Evolutionary conservation across 2,113 vertebrate genomes (phyloP), one percentile per base, ranked within the genome.

Genomic region (Dasypus novemcinctus): DNA sequence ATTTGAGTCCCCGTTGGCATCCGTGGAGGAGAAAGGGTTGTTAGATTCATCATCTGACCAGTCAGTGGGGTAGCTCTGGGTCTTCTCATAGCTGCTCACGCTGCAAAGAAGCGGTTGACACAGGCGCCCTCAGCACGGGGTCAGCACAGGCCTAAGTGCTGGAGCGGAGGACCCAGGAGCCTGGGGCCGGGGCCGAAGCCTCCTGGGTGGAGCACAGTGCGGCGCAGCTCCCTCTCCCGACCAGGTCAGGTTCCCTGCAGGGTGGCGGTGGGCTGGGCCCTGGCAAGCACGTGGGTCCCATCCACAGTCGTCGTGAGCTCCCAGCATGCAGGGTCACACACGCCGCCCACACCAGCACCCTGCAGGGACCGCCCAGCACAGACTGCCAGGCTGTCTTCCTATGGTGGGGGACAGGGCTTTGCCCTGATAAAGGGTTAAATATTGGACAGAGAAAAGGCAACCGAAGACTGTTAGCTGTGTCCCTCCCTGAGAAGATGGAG

Each of bases 21-120:
- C 98, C 36, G 94, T 98, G 92, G 98, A 98, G 31, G 98, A 98
- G 97, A 99, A 99, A 1, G 99, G 99, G 97, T 99, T 99, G 63
- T 98, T 98, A 0, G 98, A 98, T 91, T 99, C 99, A 18, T 99
- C 99, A 10, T 99, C 99, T 1, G 99, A 99, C 98, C 98, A 99
- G 61, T 99, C 99, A 0, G 98, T 84, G n/a, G 98, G 98, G 87
- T 98, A 98, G 96, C 97, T 98, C 97, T 98, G 98, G 64, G 98
- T 99, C 98, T 99, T 99, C 97, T 99, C 99, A 18, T 93, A 98
- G 94, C 99, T 99, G 98, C 99, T 98, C 81, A 98, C 98, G 12
- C 99, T 98, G 97, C 86, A 97, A 98, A 91, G 89, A 49, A 31
- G 74, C 17, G 7, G 49, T 0, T 0, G 74, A 17, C 25, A 46